phyloP scores from a whole-genome alignment of 1,140 invertebrate genomes.

The Mya arenaria region DNA sequence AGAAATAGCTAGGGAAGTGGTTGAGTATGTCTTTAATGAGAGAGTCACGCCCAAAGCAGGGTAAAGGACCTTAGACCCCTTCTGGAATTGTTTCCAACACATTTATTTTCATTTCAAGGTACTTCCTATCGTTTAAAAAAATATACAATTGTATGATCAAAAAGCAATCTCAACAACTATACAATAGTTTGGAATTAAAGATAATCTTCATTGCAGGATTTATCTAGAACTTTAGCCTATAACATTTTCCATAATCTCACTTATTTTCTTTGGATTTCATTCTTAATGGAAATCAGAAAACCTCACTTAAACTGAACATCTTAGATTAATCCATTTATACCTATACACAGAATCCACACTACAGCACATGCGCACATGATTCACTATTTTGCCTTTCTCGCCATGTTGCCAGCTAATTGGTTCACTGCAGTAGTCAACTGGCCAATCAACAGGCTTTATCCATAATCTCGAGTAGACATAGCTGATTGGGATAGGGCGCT shows the following conservation, averaged over 20 bases:
- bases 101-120: too few species aligned
- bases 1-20: background rate
- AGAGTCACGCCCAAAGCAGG: too few species aligned
- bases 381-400: constrained; percentile 83
- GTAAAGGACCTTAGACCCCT: too few species aligned
- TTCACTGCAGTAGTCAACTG: constrained; percentile 85
- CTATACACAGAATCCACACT: constrained; percentile 64
- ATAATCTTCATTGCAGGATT: background rate
- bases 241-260: background rate
- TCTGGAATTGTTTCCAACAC: too few species aligned
- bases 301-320: too few species aligned
- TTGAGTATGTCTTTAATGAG: background rate
- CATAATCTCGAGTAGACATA: constrained; percentile 85
- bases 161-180: background rate
- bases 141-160: background rate
- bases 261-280: background rate
- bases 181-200: background rate
- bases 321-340: constrained; percentile 26
- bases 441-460: constrained; percentile 83
- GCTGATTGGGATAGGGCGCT: constrained; percentile 84
- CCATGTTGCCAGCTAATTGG: constrained; percentile 86
- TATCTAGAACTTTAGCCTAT: background rate
- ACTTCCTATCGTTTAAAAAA: too few species aligned
- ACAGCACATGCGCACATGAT: background rate
- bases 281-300: constrained; percentile 37